Evolutionary conservation across 2,888 invertebrate species (phyloP), one percentile per base, ranked within the genome.

Genomic region (Megalurothrips usitatus): DNA sequence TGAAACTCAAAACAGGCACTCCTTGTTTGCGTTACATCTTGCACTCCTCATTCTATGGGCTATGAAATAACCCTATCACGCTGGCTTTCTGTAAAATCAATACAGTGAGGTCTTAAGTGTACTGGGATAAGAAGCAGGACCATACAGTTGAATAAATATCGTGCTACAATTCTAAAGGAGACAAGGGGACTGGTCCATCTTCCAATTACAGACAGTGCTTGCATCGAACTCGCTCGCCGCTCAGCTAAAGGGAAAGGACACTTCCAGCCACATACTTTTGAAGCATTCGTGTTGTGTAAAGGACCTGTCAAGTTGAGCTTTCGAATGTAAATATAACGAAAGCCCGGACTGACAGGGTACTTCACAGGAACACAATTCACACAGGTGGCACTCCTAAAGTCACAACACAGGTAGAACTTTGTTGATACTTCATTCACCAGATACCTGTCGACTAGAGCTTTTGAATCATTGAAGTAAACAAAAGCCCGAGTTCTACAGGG

Each of bases 401-500:
- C 19, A 6, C 58, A 19, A 19, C 11, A 26, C 23, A 10, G 12
- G 23, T 10, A 75, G 26, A 26, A 75, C n/a, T 43, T 26, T 75
- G 26, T 75, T 26, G 68, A 26, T 10, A 10, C 9, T 75, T 26
- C 68, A 75, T 26, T 26, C 68, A 75, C 68, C 68, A 75, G 68
- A 75, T 75, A 75, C 68, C 68, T 75, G 68, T 75, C 12, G 26
- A 75, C 68, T 75, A 23, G 68, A 75, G 68, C 68, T 75, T 75
- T 26, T 75, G 68, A 75, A 23, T 12, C 12, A 26, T 23, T 8
- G 1, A 8, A 1, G 12, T 9, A 26, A 12, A 75, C 68, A 75
- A 75, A 75, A 75, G 68, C 68, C 68, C 68, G 68, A 75, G 68
- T 75, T 75, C 68, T 75, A 75, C 68, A 75, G 68, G 68, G 68